Evolutionary conservation across 2,888 invertebrate genomes (phyloP), one percentile per base, ranked within the genome.

Genomic region (Oscheius onirici): DNA sequence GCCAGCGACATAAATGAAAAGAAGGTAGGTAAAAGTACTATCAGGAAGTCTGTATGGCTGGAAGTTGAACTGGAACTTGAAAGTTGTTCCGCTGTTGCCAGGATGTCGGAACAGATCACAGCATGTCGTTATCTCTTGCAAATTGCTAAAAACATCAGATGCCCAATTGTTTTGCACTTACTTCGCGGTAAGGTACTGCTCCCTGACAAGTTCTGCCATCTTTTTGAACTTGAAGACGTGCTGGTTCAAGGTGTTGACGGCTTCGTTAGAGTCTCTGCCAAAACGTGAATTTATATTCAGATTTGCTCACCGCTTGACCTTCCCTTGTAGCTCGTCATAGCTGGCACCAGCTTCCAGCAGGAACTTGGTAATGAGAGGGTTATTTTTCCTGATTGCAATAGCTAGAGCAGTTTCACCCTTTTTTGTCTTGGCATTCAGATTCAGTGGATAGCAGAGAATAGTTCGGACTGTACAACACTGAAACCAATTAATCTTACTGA

Each of bases 311-410:
- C 34, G 3, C 34, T 34, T 34, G 34, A 3, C 3, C 34, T 34
- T 34, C 17, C n/a, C 44, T 2, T 41, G 11, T 24, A 43, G 22
- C 13, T 46, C 51, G 2, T 54, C 5, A 46, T 41, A 65, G 20
- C 17, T 44, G 8, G 68, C 55, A 15, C 68, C 68, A 24, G 46
- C 43, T 41, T 68, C 49, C 17, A 68, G 43, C 3, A 68, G 57
- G 41, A 28, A 40, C 22, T 68, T 68, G 13, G 28, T 24, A 17
- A 68, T 22, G 13, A 20, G 3, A 2, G 57, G 17, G 22, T 68
- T 15, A 40, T 68, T 68, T 24, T 44, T 54, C n/a, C 68, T 54
- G 34, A 24, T 11, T 15, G 63, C 63, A 0, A 63, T 43, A 2
- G 24, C 10, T 2, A 63, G 49, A 41, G 46, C 3, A 5, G 63